Evolutionary conservation across 2,113 vertebrate species (phyloP).

Genomic region (Pimephales promelas): DNA sequence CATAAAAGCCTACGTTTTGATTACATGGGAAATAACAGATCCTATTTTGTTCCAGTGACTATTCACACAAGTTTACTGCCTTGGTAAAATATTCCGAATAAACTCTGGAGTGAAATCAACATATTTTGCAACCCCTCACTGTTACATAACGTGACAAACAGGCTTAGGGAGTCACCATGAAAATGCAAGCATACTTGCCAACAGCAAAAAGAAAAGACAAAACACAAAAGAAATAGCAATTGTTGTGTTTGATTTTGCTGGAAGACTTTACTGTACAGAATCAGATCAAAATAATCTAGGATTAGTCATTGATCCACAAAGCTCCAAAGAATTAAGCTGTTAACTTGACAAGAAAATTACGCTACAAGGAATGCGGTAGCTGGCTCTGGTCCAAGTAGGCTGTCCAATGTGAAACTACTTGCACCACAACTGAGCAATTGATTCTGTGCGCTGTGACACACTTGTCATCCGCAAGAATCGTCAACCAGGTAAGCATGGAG

Average conservation of each 20-base stretch:
- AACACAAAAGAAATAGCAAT: too few relatives aligned
- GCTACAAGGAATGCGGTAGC: background rate
- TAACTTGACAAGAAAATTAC: background rate
- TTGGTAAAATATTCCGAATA: background rate
- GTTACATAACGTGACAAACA: background rate
- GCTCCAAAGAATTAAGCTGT: background rate
- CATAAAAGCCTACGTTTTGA: background rate
- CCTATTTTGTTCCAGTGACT: background rate
- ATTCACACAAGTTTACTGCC: background rate
- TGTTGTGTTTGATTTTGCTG: background rate
- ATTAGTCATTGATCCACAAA: background rate
- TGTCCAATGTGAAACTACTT: background rate
- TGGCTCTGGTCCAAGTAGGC: slow-evolving; percentile 41
- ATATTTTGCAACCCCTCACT: background rate
- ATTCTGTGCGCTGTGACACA: background rate
- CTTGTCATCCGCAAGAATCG: background rate
- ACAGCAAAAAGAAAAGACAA: background rate
- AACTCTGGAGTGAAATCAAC: background rate
- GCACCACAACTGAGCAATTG: background rate
- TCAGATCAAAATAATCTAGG: background rate
- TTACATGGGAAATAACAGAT: background rate
- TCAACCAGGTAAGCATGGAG: background rate
- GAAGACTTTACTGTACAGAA: background rate
- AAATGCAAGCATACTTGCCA: background rate
- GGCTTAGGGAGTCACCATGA: background rate